A percentile compares a stretch with the other conserved stretches of the same genome.
Evolutionary conservation across 1,140 invertebrate genomes (phyloP).

Genomic region (Penaeus vannamei): DNA sequence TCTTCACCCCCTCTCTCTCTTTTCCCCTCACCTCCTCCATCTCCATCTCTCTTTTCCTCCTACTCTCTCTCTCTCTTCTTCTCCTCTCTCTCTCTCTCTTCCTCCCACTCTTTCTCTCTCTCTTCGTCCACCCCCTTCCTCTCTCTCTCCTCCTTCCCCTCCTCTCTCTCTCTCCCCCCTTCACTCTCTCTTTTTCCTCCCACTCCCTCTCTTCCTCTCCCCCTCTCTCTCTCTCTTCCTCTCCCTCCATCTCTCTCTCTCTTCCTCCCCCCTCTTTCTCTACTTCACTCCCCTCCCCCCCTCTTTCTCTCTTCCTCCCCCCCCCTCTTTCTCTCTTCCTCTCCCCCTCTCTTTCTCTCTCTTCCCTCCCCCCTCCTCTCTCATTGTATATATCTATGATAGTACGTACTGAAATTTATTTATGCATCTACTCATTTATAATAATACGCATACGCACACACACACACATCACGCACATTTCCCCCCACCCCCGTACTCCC

Average conservation of each 20-base stretch:
- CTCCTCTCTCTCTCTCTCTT: neutral
- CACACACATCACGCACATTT: too few relatives aligned
- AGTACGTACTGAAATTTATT: neutral
- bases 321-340: neutral
- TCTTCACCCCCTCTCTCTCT: neutral
- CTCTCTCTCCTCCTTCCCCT: neutral
- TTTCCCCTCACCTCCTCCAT: too few relatives aligned
- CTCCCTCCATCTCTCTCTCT: neutral
- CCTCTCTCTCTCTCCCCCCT: neutral
- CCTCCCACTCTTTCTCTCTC: constrained; percentile 3
- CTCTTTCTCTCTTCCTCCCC: neutral
- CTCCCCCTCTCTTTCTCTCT: neutral
- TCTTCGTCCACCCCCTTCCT: neutral
- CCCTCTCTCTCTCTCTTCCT: neutral
- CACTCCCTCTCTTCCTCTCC: too few relatives aligned
- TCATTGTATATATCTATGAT: neutral
- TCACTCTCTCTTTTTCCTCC: neutral
- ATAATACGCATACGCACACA: neutral
- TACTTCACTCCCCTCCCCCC: neutral
- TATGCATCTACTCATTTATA: constrained; percentile 7
- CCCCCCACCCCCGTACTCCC: neutral
- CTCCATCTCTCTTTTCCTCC: neutral
- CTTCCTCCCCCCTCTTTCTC: neutral
- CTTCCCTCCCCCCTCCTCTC: neutral
- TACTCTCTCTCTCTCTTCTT: neutral